phyloP scores from a whole-genome alignment of 1,140 invertebrate genomes.

The Cyclina sinensis region DNA sequence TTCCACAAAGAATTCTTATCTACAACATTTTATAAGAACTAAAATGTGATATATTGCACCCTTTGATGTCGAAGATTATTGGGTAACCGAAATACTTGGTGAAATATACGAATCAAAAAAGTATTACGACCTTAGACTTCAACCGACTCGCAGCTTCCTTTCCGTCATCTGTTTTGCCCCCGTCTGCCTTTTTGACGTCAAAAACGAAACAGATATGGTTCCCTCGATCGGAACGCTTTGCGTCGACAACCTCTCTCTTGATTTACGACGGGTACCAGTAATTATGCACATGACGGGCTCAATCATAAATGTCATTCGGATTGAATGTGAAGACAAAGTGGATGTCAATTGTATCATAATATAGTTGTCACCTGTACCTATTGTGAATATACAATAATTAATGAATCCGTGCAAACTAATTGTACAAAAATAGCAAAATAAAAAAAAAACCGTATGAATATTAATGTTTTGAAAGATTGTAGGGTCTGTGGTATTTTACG shows the following conservation, averaged over 20 bases:
- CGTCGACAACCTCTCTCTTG: not conserved
- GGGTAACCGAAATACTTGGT: no score
- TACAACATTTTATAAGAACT: no score
- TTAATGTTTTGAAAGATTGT: no score
- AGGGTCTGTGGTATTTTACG: no score
- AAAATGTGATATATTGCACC: no score
- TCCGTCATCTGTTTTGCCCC: not conserved
- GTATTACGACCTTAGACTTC: not conserved
- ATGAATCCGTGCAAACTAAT: not conserved
- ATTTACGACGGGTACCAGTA: not conserved
- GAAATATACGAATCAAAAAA: no score
- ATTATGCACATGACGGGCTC: slow-evolving; percentile 14
- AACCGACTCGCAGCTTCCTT: not conserved
- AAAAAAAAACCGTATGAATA: no score
- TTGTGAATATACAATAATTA: slow-evolving; percentile 7
- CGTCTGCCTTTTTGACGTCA: not conserved
- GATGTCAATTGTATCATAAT: slow-evolving; percentile 44
- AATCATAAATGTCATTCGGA: slow-evolving; percentile 35
- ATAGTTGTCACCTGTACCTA: slow-evolving; percentile 19
- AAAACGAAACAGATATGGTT: slow-evolving; percentile 10
- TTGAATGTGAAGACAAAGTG: slow-evolving; percentile 24
- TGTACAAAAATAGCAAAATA: no score
- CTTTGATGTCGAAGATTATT: no score
- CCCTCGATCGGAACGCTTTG: not conserved
- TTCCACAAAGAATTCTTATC: no score